Evolutionary conservation across 2,888 invertebrate genomes (phyloP), one percentile per base, ranked within the genome.

Genomic region (Geotrupes spiniger): DNA sequence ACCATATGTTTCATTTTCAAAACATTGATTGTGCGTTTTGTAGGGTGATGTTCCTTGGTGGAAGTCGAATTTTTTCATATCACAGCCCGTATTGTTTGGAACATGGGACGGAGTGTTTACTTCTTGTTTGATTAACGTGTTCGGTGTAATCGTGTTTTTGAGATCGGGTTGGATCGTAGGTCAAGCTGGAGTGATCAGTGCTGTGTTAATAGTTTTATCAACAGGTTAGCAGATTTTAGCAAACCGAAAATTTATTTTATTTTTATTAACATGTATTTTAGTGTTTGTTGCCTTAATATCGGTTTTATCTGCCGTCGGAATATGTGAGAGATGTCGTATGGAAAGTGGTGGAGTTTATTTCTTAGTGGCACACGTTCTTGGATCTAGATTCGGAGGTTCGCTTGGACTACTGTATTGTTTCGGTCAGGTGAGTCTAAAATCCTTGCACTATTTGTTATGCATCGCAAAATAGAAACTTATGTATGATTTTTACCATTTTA

Each of bases 21-120:
- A 2, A 41, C n/a, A 16, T 37, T 17, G 25, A 10, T 27, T 16
- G 15, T 10, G 14, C 16, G 12, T 38, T 12, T 67, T 76, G 49
- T 69, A 87, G 87, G 87, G 84, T 57, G 83, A 86, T 64, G 84
- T 85, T 57, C 91, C 92, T 41, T 96, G 95, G 95, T 96, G 94
- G 94, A 91, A 93, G 74, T 88, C 93, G 21, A 94, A 95, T 69
- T 95, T 97, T 74, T 94, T 97, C 70, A 87, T 97, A 73, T 92
- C 93, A 25, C 92, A 96, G 72, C 95, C 94, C 26, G 90, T 96
- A 43, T 76, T 96, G 42, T 97, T 98, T 77, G 96, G 97, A 9
- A 94, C 95, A 1, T 97, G 93, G 92, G 97, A 97, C 75, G 97
- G 97, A 55, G 97, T 98, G 4, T 98, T 96, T 71, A 95, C 96